These are phyloP conservation scores for Poeciliopsis prolifica DNA, from an alignment of 2,113 vertebrate species.

Conservation along the genomic window DNA sequence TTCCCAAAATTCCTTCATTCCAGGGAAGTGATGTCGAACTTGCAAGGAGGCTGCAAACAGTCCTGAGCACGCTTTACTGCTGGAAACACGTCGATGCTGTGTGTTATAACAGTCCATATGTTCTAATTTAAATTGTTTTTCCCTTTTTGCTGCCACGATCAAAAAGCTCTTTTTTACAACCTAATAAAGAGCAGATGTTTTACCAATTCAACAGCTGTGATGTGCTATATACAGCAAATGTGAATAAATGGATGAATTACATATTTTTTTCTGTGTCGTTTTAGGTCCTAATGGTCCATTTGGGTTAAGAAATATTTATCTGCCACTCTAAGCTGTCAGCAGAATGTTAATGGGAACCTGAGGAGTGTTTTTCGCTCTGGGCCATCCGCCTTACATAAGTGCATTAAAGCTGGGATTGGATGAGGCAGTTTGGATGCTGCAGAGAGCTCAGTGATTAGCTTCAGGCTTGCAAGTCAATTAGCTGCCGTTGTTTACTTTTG, in stretches of 20 bases:
- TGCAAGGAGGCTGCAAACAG: neutral
- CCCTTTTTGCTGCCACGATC: neutral
- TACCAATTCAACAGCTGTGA: neutral
- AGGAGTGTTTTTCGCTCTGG: constrained; percentile 17
- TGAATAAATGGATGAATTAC: neutral
- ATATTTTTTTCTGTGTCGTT: neutral
- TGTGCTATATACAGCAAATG: neutral
- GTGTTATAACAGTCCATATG: neutral
- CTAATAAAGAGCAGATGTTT: neutral
- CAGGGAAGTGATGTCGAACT: neutral
- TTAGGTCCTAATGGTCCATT: neutral
- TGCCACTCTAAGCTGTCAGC: constrained; percentile 1
- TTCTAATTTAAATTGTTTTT: neutral
- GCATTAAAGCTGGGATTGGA: constrained; percentile 20
- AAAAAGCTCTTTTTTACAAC: neutral
- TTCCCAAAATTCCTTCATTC: constrained; percentile 6
- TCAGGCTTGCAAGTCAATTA: constrained; percentile 56
- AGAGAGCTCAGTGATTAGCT: constrained; percentile 44
- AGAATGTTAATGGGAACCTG: constrained; percentile 12
- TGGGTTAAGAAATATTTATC: neutral
- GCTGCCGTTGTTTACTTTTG: constrained; percentile 44
- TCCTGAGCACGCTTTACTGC: neutral
- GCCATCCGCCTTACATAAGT: constrained; percentile 33
- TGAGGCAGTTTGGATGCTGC: constrained; percentile 9
- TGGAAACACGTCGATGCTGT: neutral